Percentiles rank a stretch among this genome's conserved stretches.
phyloP scores from a whole-genome alignment of 1,140 invertebrate genomes.

The Conopomorpha cramerella region DNA sequence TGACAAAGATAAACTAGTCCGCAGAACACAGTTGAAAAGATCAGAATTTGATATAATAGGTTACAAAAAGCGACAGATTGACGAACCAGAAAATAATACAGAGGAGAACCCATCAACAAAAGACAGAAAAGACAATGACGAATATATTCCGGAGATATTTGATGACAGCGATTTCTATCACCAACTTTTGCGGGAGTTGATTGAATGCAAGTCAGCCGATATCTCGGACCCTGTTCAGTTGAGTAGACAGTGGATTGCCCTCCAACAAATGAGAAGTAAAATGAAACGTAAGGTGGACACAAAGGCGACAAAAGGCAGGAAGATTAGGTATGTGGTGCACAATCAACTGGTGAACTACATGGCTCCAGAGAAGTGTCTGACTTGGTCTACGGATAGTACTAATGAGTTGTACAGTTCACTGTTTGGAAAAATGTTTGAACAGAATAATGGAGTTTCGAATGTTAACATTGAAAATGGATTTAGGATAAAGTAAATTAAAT shows the following conservation, averaged over 20 bases:
- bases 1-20: constrained; percentile 77
- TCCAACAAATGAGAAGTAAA: constrained; percentile 88
- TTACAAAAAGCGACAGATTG: constrained; percentile 28
- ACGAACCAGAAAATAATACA: constrained; percentile 28
- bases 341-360: constrained; percentile 93
- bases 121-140: constrained; percentile 57
- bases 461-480: constrained; percentile 28
- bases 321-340: constrained; percentile 88
- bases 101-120: constrained; percentile 22
- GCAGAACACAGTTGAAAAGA: constrained; percentile 80
- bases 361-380: constrained; percentile 74
- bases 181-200: constrained; percentile 86
- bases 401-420: constrained; percentile 82
- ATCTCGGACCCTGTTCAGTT: constrained; percentile 81
- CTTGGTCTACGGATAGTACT: constrained; percentile 79
- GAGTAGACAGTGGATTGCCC: constrained; percentile 83
- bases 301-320: constrained; percentile 89
- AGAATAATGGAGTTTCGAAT: constrained; percentile 41
- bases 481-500: constrained; percentile 26
- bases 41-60: constrained; percentile 77
- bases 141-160: constrained; percentile 85
- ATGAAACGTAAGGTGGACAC: constrained; percentile 91
- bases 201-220: constrained; percentile 86
- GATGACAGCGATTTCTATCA: constrained; percentile 98
- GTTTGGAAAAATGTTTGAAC: constrained; percentile 72